Percentiles rank a stretch among this genome's conserved stretches.
Evolutionary conservation across 1,140 invertebrate genomes (phyloP).

Genomic region (Camponotus pennsylvanicus): DNA sequence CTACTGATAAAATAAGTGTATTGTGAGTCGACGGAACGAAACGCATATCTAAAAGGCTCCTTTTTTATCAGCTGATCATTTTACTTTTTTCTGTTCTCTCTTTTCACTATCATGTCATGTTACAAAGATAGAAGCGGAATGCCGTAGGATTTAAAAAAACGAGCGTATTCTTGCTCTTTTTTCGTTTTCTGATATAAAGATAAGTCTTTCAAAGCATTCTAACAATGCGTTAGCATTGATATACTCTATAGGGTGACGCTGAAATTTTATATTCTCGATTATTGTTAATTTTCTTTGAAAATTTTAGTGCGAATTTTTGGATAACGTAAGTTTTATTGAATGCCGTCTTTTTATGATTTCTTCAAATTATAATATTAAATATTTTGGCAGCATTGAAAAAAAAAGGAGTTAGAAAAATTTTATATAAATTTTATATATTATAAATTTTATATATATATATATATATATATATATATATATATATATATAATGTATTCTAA

Average conservation of each 20-base stretch:
- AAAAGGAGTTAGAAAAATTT: background rate
- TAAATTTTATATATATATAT: no score
- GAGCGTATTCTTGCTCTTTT: background rate
- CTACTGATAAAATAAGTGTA: background rate
- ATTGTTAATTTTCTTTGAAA: background rate
- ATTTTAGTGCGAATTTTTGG: background rate
- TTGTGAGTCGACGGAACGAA: background rate
- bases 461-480: no score
- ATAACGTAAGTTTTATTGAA: background rate
- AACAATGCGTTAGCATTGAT: constrained; percentile 22
- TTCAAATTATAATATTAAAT: constrained; percentile 1
- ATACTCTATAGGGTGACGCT: background rate
- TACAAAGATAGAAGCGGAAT: background rate
- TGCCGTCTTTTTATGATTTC: background rate
- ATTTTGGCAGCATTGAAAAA: background rate
- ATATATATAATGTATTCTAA: no score
- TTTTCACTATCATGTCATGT: background rate
- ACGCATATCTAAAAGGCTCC: background rate
- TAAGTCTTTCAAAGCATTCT: constrained; percentile 29
- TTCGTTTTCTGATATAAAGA: constrained; percentile 6
- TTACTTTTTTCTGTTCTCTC: background rate
- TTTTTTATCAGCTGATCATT: constrained; percentile 18
- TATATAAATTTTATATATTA: background rate
- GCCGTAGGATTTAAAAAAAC: constrained; percentile 25
- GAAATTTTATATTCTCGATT: background rate